phyloP scores from a whole-genome alignment of 2,888 invertebrate genomes.

The Andricus curvator region DNA sequence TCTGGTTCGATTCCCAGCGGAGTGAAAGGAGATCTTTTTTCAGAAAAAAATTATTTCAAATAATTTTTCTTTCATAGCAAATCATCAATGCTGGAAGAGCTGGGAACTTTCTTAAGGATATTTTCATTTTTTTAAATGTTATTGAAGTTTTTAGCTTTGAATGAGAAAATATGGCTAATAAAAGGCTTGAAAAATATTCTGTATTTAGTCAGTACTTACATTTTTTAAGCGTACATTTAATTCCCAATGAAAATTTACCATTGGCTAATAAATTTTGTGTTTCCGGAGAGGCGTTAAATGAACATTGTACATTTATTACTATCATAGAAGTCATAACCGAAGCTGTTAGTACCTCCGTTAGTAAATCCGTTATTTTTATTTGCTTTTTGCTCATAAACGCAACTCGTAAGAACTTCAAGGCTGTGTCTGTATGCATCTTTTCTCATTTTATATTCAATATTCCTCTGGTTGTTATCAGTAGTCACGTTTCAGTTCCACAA shows the following conservation, averaged over 20 bases:
- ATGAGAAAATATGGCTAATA: too few species aligned
- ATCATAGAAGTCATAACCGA: neutral
- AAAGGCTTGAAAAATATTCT: too few species aligned
- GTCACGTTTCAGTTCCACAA: neutral
- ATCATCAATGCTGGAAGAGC: too few species aligned
- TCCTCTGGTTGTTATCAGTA: neutral
- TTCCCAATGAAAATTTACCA: neutral
- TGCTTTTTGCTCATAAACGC: conserved; percentile 8
- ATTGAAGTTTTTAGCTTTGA: too few species aligned
- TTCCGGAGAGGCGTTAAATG: neutral
- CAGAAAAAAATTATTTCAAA: too few species aligned
- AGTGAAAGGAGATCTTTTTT: too few species aligned
- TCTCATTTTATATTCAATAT: neutral
- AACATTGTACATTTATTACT: neutral
- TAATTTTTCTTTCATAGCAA: too few species aligned
- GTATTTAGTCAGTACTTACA: too few species aligned
- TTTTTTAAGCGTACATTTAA: neutral
- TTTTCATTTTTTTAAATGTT: too few species aligned
- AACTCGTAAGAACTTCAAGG: neutral
- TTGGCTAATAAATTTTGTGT: neutral
- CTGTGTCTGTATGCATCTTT: neutral
- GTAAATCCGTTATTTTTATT: conserved; percentile 24
- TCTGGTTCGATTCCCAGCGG: too few species aligned
- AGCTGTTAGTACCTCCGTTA: neutral
- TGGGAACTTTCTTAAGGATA: too few species aligned